Base-by-base conservation (phyloP, 2,113 vertebrate species). In the Coracopsis vasa region DNA sequence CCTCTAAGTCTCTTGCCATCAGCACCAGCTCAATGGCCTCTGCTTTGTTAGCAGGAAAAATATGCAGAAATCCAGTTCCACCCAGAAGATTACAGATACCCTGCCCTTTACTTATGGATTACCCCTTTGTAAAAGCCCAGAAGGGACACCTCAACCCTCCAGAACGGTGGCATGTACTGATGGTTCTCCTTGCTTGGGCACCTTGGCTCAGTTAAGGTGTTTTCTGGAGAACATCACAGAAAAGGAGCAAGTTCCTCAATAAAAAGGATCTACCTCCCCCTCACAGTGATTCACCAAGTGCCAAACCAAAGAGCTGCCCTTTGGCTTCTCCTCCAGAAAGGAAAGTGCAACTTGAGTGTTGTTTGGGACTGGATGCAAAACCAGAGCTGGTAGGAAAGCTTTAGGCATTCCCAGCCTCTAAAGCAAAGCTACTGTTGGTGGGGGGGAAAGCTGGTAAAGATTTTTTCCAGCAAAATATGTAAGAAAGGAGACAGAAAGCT, bases 91-190 rank as follows among this genome's bases (percentile, higher is more conserved):
- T 16, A 25, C 3, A 42, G 67, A 33, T 7, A 20, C 8, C 19
- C 17, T 17, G 10, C 13, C 35, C 33, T 54, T 66, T n/a, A 13
- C 54, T 90, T 53, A 5, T 0, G 4, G 45, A 71, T 17, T 23
- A 15, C 10, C 15, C 12, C 39, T 58, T 73, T 64, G 18, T 3
- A 37, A 44, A 41, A 85, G 21, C 56, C 50, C 74, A 56, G 29
- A 35, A 65, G 50, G 64, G 69, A 44, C 45, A 35, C 31, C 16
- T 33, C 45, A 6, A 6, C 37, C 9, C 25, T 24, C 31, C 35
- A 1, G 23, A 42, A 27, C 4, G 1, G 61, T 8, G 58, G 42
- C 12, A 56, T 0, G 28, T 3, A n/a, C 1, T 20, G 80, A 44
- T 33, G 53, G 16, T 7, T 64, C 33, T 39, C 25, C 50, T 45